A percentile compares a stretch with the other conserved stretches of the same genome.
Conservation (phyloP, 2,797 vertebrate species). For the Microctenopoma stevenorrisi region DNA sequence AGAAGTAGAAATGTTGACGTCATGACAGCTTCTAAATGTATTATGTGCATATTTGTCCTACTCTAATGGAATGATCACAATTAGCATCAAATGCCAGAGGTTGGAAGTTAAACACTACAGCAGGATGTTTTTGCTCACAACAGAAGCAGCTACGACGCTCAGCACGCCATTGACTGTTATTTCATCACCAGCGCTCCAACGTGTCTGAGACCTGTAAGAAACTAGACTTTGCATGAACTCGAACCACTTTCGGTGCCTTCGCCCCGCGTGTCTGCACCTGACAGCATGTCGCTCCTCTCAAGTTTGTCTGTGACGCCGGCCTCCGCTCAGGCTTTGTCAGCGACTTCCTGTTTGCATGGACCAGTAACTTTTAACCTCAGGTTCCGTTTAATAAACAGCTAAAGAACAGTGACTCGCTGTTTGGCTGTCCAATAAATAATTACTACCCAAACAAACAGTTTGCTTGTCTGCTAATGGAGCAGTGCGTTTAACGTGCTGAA, state of each 20-base stretch:
- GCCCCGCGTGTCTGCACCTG: background rate
- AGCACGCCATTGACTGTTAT: conserved; percentile 12
- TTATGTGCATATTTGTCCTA: too few species aligned
- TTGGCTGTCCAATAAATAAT: background rate
- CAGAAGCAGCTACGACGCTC: background rate
- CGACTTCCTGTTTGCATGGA: conserved; percentile 34
- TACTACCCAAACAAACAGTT: background rate
- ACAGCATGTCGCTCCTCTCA: background rate
- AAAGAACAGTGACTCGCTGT: conserved; percentile 23
- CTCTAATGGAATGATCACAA: too few species aligned
- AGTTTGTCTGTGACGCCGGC: background rate
- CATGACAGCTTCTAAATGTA: too few species aligned
- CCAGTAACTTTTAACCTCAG: background rate
- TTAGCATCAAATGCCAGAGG: background rate
- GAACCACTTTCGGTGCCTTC: background rate
- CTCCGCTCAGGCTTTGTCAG: background rate
- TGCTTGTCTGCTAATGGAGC: background rate
- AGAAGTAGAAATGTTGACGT: too few species aligned
- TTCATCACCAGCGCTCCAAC: background rate
- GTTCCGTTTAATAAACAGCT: conserved; percentile 16
- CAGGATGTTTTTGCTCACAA: background rate
- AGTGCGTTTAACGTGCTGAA: conserved; percentile 33
- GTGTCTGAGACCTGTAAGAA: conserved; percentile 2
- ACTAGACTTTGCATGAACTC: background rate
- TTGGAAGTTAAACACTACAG: background rate